phyloP scores from a whole-genome alignment of 2,113 vertebrate species.

The Paralichthys olivaceus region DNA sequence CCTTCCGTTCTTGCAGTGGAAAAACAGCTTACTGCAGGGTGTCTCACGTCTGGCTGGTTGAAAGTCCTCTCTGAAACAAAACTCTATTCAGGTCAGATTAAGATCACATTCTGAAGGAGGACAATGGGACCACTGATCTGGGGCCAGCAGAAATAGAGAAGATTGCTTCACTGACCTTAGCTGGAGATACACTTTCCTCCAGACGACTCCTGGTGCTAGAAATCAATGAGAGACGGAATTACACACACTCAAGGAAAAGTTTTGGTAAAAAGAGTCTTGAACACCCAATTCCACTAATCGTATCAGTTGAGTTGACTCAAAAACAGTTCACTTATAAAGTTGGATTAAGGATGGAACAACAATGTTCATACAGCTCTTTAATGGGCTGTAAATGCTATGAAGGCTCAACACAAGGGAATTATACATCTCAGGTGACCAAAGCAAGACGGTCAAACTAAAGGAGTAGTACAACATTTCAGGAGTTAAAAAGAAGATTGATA shows the following conservation, averaged over 20 bases:
- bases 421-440: too few species aligned
- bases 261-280: background rate
- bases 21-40: constrained; percentile 55
- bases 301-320: constrained; percentile 2
- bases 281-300: background rate
- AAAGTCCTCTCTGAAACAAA: constrained; percentile 73
- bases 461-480: too few species aligned
- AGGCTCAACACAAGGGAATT: too few species aligned
- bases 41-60: constrained; percentile 57
- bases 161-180: constrained; percentile 63
- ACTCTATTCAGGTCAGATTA: constrained; percentile 77
- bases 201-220: background rate
- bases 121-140: constrained; percentile 74
- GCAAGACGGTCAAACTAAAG: too few species aligned
- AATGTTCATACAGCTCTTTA: too few species aligned
- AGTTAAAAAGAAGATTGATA: too few species aligned
- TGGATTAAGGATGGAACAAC: too few species aligned
- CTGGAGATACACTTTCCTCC: constrained; percentile 28
- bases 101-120: constrained; percentile 77
- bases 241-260: constrained; percentile 15
- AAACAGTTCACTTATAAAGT: background rate
- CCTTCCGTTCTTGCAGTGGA: constrained; percentile 12
- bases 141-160: constrained; percentile 68
- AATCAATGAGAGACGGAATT: constrained; percentile 18
- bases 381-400: too few species aligned